Evolutionary conservation across 37 sponge, comb jelly and placozoan species (phyloP).

Genomic region (Beroe forskalii): DNA sequence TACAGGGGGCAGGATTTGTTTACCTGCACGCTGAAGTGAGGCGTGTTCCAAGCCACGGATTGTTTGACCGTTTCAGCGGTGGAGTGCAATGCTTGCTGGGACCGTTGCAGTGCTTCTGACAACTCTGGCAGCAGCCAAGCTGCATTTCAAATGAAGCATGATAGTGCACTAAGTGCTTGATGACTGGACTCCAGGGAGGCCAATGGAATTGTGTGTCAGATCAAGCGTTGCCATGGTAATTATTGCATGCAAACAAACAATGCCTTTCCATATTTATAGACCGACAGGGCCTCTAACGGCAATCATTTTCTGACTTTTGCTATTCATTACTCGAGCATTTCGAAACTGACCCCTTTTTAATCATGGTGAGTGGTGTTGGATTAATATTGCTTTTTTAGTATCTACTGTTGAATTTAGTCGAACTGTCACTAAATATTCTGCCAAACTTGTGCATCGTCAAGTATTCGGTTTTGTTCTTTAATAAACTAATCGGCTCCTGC

Average conservation of each 20-base stretch:
- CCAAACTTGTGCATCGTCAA: no score
- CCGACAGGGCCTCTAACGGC: not conserved
- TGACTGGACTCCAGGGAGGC: not conserved
- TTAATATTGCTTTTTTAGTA: no score
- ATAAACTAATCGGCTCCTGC: no score
- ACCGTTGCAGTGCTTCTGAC: not conserved
- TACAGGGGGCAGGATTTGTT: no score
- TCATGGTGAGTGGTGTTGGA: slow-evolving; percentile 31
- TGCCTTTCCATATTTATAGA: not conserved
- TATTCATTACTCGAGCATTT: slow-evolving; percentile 54
- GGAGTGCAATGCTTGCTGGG: not conserved
- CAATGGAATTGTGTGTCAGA: not conserved
- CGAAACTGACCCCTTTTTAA: not conserved
- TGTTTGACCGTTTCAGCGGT: not conserved
- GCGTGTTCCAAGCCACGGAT: not conserved
- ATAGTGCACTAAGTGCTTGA: not conserved
- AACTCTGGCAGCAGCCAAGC: not conserved
- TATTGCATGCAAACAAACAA: slow-evolving; percentile 64
- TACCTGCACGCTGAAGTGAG: not conserved
- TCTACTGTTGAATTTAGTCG: no score
- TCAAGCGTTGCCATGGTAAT: slow-evolving; percentile 33
- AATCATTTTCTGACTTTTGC: slow-evolving; percentile 61
- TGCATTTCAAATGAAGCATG: not conserved
- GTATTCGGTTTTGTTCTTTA: no score
- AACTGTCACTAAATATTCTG: no score